Conservation (phyloP, 23 tunicate genomes). For the Oikopleura albicans region DNA sequence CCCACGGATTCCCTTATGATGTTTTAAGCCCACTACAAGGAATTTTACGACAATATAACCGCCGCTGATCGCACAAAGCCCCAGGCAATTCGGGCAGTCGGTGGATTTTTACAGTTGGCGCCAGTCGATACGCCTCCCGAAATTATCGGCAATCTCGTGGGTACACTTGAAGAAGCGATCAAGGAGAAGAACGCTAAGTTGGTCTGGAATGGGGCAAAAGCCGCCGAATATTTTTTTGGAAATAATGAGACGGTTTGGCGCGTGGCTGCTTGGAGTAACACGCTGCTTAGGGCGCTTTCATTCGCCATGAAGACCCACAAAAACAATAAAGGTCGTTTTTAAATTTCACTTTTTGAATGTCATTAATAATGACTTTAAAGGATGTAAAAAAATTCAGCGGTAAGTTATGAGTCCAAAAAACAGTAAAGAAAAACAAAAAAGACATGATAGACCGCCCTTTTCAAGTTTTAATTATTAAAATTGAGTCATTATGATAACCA, state of each 20-base stretch:
- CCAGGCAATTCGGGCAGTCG: conserved; percentile 6
- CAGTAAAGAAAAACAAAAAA: too few relatives aligned
- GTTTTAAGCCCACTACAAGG: not conserved
- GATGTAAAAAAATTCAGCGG: too few relatives aligned
- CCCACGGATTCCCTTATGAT: too few relatives aligned
- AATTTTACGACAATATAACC: not conserved
- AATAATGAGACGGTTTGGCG: not conserved
- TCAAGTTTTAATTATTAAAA: too few relatives aligned
- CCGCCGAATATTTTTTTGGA: conserved; percentile 7
- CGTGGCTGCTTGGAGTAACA: not conserved
- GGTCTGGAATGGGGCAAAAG: conserved; percentile 12
- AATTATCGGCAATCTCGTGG: not conserved
- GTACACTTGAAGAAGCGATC: not conserved
- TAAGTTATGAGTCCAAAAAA: too few relatives aligned
- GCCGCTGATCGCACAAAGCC: not conserved
- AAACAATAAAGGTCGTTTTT: not conserved
- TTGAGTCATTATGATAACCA: too few relatives aligned
- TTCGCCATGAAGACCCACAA: not conserved
- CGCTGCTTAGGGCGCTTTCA: not conserved
- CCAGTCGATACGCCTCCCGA: not conserved
- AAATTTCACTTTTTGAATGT: too few relatives aligned
- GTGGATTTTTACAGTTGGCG: not conserved
- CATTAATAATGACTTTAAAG: too few relatives aligned
- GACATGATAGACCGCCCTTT: too few relatives aligned
- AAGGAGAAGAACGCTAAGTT: not conserved